phyloP scores from a whole-genome alignment of 1,140 invertebrate genomes.

The Drosophila asahinai region DNA sequence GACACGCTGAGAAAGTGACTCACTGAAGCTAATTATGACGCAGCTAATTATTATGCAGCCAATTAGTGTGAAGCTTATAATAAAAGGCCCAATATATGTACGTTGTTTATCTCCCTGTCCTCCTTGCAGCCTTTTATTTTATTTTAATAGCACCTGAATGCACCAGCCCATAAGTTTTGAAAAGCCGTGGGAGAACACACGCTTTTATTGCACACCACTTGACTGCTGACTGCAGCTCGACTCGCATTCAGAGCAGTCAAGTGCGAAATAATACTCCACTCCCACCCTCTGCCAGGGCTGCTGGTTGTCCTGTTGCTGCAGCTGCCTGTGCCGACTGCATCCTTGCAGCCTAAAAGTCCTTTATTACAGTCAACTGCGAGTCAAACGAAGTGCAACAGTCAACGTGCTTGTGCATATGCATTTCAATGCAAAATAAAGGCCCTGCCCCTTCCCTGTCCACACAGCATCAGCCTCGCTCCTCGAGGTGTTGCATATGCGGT shows the following conservation, averaged over 20 bases:
- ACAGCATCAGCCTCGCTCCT: background rate
- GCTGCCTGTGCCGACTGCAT: slow-evolving; percentile 24
- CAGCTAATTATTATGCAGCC: slow-evolving; percentile 36
- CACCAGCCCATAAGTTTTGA: slow-evolving; percentile 17
- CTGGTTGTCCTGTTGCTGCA: slow-evolving; percentile 24
- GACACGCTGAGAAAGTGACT: slow-evolving; percentile 19
- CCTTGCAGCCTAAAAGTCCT: slow-evolving; percentile 72
- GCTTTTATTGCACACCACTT: slow-evolving; percentile 51
- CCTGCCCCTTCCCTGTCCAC: slow-evolving; percentile 1
- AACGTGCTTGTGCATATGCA: slow-evolving; percentile 75
- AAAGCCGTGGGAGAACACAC: slow-evolving; percentile 25
- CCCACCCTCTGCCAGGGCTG: background rate
- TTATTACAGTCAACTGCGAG: slow-evolving; percentile 83
- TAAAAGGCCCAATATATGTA: slow-evolving; percentile 18
- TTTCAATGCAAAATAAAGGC: slow-evolving; percentile 40
- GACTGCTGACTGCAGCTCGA: slow-evolving; percentile 63
- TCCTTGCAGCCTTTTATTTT: slow-evolving; percentile 5
- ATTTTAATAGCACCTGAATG: slow-evolving; percentile 44
- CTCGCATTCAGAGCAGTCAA: slow-evolving; percentile 61
- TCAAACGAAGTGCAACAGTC: slow-evolving; percentile 77
- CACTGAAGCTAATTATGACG: slow-evolving; percentile 27
- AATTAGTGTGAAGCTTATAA: background rate
- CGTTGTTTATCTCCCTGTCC: slow-evolving; percentile 22
- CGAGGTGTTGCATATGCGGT: slow-evolving; percentile 68
- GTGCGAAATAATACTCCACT: slow-evolving; percentile 68